A percentile compares a stretch with the other conserved stretches of the same genome.
Conservation (phyloP, 2,797 vertebrate genomes). For the Leptatherina wallacei region DNA sequence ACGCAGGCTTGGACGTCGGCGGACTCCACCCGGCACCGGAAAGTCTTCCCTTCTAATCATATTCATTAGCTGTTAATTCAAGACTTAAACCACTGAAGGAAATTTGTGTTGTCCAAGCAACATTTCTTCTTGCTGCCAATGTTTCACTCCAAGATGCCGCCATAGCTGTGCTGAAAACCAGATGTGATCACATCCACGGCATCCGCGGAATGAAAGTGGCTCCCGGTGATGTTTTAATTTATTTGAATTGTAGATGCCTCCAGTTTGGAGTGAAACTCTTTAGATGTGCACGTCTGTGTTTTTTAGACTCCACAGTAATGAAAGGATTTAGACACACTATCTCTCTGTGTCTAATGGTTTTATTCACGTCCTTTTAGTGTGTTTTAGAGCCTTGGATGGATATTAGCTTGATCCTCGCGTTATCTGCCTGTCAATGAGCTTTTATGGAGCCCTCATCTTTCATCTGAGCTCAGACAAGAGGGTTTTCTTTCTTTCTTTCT, state of each 20-base stretch:
- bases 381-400: slow-evolving; percentile 56
- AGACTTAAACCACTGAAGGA: slow-evolving; percentile 24
- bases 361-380: slow-evolving; percentile 57
- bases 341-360: slow-evolving; percentile 56
- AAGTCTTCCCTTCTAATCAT: slow-evolving; percentile 26
- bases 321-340: slow-evolving; percentile 42
- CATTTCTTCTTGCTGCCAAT: slow-evolving; percentile 6
- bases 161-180: slow-evolving; percentile 5
- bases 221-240: no score
- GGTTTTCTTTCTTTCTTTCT: slow-evolving; percentile 45
- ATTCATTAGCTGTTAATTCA: slow-evolving; percentile 29
- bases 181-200: slow-evolving; percentile 13
- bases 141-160: slow-evolving; percentile 11
- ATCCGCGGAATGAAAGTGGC: not conserved
- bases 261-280: slow-evolving; percentile 26
- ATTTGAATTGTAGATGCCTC: no score
- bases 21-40: slow-evolving; percentile 33
- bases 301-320: slow-evolving; percentile 41
- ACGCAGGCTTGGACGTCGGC: slow-evolving; percentile 31
- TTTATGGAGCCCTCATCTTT: slow-evolving; percentile 58
- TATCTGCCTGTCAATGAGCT: slow-evolving; percentile 63
- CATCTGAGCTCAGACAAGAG: slow-evolving; percentile 34
- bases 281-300: slow-evolving; percentile 16
- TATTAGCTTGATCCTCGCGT: slow-evolving; percentile 59
- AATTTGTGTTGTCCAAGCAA: slow-evolving; percentile 13